Evolutionary conservation across 2,113 vertebrate species (phyloP).

Genomic region (Nothobranchius kuhntae): DNA sequence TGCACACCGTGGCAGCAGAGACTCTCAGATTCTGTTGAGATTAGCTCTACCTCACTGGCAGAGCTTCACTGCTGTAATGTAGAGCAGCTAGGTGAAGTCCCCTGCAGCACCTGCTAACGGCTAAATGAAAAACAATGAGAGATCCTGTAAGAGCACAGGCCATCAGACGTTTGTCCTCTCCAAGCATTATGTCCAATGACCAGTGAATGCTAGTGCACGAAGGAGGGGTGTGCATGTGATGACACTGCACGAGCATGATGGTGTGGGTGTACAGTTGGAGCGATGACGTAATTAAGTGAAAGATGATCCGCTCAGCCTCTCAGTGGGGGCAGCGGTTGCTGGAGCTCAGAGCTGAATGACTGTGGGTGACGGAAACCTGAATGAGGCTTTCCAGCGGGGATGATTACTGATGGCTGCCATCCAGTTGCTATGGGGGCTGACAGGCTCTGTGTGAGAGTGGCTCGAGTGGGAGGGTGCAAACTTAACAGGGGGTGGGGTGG

Average conservation of each 20-base stretch:
- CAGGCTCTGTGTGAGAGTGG: neutral
- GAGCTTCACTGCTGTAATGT: constrained; percentile 24
- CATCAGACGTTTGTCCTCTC: constrained; percentile 6
- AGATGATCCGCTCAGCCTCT: constrained; percentile 24
- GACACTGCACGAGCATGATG: constrained; percentile 41
- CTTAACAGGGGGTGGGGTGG: constrained; percentile 34
- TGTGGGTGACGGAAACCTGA: constrained; percentile 26
- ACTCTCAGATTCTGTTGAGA: constrained; percentile 40
- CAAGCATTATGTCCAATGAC: neutral
- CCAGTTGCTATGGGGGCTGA: constrained; percentile 51
- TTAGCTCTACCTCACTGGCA: constrained; percentile 2
- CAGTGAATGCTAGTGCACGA: constrained; percentile 2
- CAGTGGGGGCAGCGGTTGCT: constrained; percentile 14
- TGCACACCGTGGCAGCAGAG: constrained; percentile 53
- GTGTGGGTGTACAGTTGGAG: constrained; percentile 56
- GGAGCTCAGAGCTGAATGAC: constrained; percentile 18
- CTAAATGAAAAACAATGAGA: neutral
- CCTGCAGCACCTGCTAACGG: constrained; percentile 12
- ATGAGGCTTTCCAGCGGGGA: constrained; percentile 51
- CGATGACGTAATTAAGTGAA: constrained; percentile 60
- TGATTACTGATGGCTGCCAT: constrained; percentile 26
- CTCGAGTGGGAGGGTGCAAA: constrained; percentile 12
- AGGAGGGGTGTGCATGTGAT: constrained; percentile 21
- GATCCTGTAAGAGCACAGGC: constrained; percentile 4
- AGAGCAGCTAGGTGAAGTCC: constrained; percentile 14